Evolutionary conservation across 2,797 vertebrate species (phyloP).

Genomic region (Coilia nasus): DNA sequence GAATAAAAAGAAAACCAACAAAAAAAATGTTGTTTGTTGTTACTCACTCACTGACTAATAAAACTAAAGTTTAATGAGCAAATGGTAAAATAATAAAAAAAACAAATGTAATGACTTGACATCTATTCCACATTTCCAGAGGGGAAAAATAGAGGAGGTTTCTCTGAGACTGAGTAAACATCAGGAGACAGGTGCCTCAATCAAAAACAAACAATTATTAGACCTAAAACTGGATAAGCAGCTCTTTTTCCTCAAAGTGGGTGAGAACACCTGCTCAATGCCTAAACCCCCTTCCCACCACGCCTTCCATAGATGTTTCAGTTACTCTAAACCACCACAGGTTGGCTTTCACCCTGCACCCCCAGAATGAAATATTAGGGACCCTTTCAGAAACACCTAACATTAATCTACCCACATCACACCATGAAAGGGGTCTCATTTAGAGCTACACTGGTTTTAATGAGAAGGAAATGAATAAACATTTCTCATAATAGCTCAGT

Average conservation of each 20-base stretch:
- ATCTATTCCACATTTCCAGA: neutral
- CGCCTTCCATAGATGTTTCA: neutral
- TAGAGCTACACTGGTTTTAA: neutral
- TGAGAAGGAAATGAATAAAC: neutral
- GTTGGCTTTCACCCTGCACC: neutral
- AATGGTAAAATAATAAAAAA: too few relatives aligned
- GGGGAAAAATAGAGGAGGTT: too few relatives aligned
- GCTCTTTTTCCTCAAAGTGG: neutral
- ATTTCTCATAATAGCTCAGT: constrained; percentile 36
- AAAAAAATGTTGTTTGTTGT: neutral
- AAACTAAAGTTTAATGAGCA: neutral
- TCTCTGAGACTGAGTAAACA: too few relatives aligned
- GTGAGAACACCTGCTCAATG: neutral
- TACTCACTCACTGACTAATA: neutral
- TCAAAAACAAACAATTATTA: neutral
- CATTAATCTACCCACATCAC: neutral
- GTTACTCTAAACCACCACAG: neutral
- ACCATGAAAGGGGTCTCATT: neutral
- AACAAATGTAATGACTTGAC: too few relatives aligned
- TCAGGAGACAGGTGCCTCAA: neutral
- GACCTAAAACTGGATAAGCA: neutral
- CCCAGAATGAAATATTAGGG: neutral
- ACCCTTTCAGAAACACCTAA: neutral
- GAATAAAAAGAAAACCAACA: neutral
- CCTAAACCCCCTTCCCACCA: neutral